Evolutionary conservation across 1,140 invertebrate species (phyloP), one percentile per base, ranked within the genome.

Genomic region (Drosophila chauvacae): DNA sequence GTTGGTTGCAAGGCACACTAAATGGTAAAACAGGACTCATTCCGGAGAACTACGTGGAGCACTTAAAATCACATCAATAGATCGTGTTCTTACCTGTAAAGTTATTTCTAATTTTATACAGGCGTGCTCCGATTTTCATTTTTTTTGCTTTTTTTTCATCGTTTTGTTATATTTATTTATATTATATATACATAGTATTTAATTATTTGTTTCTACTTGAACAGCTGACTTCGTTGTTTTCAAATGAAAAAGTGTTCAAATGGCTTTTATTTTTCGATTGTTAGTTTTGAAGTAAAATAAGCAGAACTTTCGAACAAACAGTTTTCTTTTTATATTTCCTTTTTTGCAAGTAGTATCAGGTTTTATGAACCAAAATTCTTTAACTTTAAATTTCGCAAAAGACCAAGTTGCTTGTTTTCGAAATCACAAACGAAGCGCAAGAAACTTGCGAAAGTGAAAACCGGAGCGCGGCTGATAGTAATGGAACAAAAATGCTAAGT

Each of bases 1-100:
- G 98, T 55, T 99, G 98, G 98, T 93, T 99, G 74, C 97, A 99
- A 93, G 98, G 98, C 56, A 97, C 96, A 26, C 94, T 99, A 64
- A 97, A 98, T 93, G 98, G 98, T 51, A 97, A 96, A 93, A 97
- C 96, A 37, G 98, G 98, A 45, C 95, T 99, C 45, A 96, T 99
- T 92, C 98, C 98, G 58, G 97, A 98, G 93, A 99, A 99, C 93
- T 99, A 99, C 94, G 98, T 99, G 16, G 98, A 99, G 94, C 91
- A 92, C 64, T 77, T 92, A 41, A 92, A 92, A 81, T 78, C 90
- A 64, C 91, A 92, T 69, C 84, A 91, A 68, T 92, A 92, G 41
- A 80, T 23, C 18, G 37, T 44, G 23, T 28, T 14, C n/a, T 35
- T 41, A 18, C n/a, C 28, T 35, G 16, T 35, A 18, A 30, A 41